Evolutionary conservation across 2,888 invertebrate species (phyloP).

Genomic region (Drosophila colorata): DNA sequence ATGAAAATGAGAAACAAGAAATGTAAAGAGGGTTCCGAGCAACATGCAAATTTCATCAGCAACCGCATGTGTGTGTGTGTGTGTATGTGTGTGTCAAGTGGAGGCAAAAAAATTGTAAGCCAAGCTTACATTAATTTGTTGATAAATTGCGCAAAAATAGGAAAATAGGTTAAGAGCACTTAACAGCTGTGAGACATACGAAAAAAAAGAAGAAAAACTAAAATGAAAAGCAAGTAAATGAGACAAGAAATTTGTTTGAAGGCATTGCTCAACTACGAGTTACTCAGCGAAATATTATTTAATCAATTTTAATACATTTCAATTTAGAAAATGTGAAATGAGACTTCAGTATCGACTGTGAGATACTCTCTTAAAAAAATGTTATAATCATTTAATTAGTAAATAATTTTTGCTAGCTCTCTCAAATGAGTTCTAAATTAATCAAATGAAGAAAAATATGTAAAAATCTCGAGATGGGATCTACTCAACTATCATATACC

Average conservation of each 20-base stretch:
- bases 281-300: background rate
- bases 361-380: too few species aligned
- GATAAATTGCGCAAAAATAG: constrained; percentile 72
- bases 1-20: constrained; percentile 45
- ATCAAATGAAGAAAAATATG: too few species aligned
- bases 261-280: background rate
- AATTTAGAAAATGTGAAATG: too few species aligned
- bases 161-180: constrained; percentile 76
- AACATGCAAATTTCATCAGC: constrained; percentile 69
- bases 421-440: too few species aligned
- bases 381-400: too few species aligned
- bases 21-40: constrained; percentile 33
- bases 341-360: too few species aligned
- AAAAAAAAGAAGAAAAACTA: constrained; percentile 9
- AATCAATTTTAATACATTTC: too few species aligned
- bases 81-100: constrained; percentile 51
- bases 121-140: constrained; percentile 76
- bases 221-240: background rate
- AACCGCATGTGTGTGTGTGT: constrained; percentile 21
- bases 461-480: too few species aligned
- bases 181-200: constrained; percentile 47
- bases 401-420: too few species aligned
- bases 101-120: constrained; percentile 49
- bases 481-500: too few species aligned
- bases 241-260: background rate